phyloP scores from a whole-genome alignment of 2,113 vertebrate genomes.

The Oreotrochilus melanogaster region DNA sequence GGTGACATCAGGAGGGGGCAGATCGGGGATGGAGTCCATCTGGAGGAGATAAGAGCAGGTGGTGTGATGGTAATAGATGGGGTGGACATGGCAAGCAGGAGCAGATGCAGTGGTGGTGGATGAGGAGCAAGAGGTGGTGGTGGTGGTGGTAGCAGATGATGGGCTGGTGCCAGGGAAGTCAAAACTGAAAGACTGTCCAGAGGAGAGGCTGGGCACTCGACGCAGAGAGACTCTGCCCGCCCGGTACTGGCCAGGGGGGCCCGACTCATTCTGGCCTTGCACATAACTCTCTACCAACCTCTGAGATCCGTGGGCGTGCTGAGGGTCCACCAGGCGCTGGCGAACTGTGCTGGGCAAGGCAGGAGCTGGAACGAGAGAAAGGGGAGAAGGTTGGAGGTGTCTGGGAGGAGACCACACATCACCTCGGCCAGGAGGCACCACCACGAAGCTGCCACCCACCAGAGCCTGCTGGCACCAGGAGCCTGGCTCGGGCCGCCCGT shows the following conservation, averaged over 20 bases:
- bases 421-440: background rate
- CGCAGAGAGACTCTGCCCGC: conserved; percentile 82
- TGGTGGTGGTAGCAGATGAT: conserved; percentile 72
- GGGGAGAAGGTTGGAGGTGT: background rate
- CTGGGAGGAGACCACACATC: fast-evolving
- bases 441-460: background rate
- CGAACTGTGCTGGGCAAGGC: conserved; percentile 90
- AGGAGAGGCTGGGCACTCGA: conserved; percentile 88
- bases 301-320: conserved; percentile 92
- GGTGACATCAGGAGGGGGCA: conserved; percentile 86
- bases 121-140: conserved; percentile 62
- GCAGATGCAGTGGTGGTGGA: conserved; percentile 61
- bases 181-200: conserved; percentile 83
- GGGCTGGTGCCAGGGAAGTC: conserved; percentile 81
- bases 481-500: background rate
- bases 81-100: conserved; percentile 79
- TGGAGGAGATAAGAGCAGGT: conserved; percentile 91
- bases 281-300: conserved; percentile 95
- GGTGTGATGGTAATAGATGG: conserved; percentile 83
- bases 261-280: conserved; percentile 80
- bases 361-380: conserved; percentile 84
- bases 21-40: conserved; percentile 91
- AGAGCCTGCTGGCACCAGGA: background rate
- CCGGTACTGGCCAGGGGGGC: conserved; percentile 73
- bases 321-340: conserved; percentile 92